Evolutionary conservation across 2,797 vertebrate genomes (phyloP), one percentile per base, ranked within the genome.

Genomic region (Sarcoramphus papa): DNA sequence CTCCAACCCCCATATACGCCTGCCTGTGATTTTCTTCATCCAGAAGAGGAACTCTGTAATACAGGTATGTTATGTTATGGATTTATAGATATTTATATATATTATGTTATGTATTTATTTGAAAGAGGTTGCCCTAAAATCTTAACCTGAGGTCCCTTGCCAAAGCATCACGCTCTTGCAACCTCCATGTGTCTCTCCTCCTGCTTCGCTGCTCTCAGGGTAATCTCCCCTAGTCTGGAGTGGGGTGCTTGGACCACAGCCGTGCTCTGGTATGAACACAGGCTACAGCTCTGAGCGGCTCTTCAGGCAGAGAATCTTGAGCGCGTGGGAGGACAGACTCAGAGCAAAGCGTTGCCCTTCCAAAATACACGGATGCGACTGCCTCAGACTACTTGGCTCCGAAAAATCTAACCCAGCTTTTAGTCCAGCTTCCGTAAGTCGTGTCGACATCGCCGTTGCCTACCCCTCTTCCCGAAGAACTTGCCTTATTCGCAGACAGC

Each of bases 301-400:
- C 53, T 68, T 62, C 21, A 18, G 53, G 35, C 56, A 64, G 37
- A 60, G n/a, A 57, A 90, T 14, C 28, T 9, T 8, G 62, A 81
- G 62, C 2, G 0, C 31, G 4, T 0, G 1, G 23, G 10, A 62
- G 50, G 19, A 53, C 15, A 28, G 43, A 31, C 18, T 85, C 11
- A 25, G 21, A 16, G 33, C 51, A 76, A 69, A 88, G 51, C 20
- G 92, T 65, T 59, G 51, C 33, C 33, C 67, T 84, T 92, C 23
- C 10, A 4, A 64, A 87, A 75, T 33, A 13, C 3, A 47, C 1
- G 1, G 76, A 45, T 78, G 54, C 3, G 3, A 60, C 64, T 37
- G 19, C 37, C 43, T 81, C 35, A 35, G 77, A 30, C 53, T 56
- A 17, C 35, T 57, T 41, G 40, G 63, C 50, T 90, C 25, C 4